A percentile compares a stretch with the other conserved stretches of the same genome.
Conservation (phyloP, 1,140 invertebrate genomes). For the Goniozus legneri region DNA sequence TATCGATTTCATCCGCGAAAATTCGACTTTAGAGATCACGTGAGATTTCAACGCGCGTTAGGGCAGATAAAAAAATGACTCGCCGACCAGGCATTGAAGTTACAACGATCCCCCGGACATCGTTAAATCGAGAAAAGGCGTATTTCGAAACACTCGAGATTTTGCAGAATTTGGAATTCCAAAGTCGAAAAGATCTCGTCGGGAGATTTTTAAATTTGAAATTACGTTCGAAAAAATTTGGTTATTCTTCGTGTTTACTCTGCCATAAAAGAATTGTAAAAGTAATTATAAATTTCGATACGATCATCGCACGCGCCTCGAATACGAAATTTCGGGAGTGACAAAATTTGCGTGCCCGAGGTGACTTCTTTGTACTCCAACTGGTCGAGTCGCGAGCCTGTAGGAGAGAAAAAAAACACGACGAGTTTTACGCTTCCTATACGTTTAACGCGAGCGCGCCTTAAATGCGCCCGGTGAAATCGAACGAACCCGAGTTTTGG, state of each 20-base stretch:
- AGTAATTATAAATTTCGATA: neutral
- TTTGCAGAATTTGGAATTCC: neutral
- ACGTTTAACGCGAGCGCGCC: too few species aligned
- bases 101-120: conserved; percentile 17
- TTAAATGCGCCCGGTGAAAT: too few species aligned
- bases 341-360: too few species aligned
- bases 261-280: neutral
- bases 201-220: neutral
- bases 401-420: too few species aligned
- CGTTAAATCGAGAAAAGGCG: neutral
- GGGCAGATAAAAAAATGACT: conserved; percentile 26
- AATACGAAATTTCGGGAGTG: too few species aligned
- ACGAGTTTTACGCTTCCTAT: too few species aligned
- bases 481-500: too few species aligned
- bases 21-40: neutral
- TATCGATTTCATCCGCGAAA: neutral
- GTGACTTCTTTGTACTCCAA: too few species aligned
- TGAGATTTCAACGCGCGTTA: conserved; percentile 39
- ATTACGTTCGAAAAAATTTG: neutral
- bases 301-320: too few species aligned
- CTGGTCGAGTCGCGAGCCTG: too few species aligned
- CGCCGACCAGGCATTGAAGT: conserved; percentile 40
- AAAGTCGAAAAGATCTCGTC: neutral
- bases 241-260: neutral
- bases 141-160: too few species aligned